Evolutionary conservation across 2,113 vertebrate genomes (phyloP).

Genomic region (Cololabis saira): DNA sequence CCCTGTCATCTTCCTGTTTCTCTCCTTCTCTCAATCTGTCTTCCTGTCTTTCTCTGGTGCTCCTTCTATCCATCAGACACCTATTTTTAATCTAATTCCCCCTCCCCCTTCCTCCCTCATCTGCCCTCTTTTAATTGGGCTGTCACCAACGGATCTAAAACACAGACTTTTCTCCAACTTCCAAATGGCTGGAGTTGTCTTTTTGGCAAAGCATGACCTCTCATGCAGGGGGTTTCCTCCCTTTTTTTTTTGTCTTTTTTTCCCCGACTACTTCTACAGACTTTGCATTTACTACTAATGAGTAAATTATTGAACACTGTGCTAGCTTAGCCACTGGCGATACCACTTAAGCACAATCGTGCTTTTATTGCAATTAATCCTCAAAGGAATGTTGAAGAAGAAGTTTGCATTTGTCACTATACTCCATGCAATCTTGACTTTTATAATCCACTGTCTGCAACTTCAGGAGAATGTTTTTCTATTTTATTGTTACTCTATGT

Average conservation of each 20-base stretch:
- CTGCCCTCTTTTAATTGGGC: slow-evolving; percentile 42
- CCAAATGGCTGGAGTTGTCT: slow-evolving; percentile 33
- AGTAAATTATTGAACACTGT: slow-evolving; percentile 35
- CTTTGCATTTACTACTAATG: too few relatives aligned
- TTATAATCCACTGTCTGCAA: neutral
- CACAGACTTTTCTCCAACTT: slow-evolving; percentile 19
- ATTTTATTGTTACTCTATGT: too few relatives aligned
- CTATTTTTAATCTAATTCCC: slow-evolving; percentile 36
- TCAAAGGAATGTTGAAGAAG: slow-evolving; percentile 38
- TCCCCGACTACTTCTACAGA: neutral
- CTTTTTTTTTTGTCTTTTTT: neutral
- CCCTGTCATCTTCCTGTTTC: slow-evolving; percentile 53
- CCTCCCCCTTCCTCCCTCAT: slow-evolving; percentile 28
- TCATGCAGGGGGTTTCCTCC: too few relatives aligned
- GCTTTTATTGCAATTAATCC: slow-evolving; percentile 47
- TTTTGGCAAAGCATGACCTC: slow-evolving; percentile 16
- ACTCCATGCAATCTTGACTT: slow-evolving; percentile 15
- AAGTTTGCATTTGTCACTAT: slow-evolving; percentile 34
- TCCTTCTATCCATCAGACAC: neutral
- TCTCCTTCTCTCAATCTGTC: slow-evolving; percentile 15
- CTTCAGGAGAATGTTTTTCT: neutral
- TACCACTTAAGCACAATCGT: slow-evolving; percentile 1
- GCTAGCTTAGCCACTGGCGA: neutral
- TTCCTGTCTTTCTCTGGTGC: slow-evolving; percentile 7
- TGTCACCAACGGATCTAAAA: slow-evolving; percentile 13